Percentiles rank a stretch among this genome's conserved stretches.
Conservation (phyloP, 2,113 vertebrate species). For the Microtus oregoni region DNA sequence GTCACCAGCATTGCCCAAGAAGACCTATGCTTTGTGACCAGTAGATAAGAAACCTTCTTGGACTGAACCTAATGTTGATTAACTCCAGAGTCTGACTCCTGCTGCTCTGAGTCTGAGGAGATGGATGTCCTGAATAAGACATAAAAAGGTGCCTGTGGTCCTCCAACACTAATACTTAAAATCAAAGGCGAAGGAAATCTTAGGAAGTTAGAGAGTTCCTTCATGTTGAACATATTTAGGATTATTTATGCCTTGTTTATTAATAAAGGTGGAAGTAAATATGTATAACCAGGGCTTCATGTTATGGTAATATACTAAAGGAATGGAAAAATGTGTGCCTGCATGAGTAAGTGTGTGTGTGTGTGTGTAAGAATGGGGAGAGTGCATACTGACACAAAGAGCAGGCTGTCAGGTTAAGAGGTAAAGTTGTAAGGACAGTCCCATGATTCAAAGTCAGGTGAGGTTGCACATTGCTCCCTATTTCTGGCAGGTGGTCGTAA, state of each 20-base stretch:
- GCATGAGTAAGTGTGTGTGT: background rate
- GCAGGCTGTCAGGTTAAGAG: background rate
- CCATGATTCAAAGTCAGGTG: background rate
- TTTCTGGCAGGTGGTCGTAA: background rate
- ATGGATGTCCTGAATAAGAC: background rate
- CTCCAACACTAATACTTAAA: background rate
- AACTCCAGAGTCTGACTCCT: background rate
- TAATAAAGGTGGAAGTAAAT: conserved; percentile 73
- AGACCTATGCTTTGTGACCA: background rate
- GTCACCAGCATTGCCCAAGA: background rate
- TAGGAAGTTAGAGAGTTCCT: background rate
- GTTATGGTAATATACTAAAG: conserved; percentile 52
- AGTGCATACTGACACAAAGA: background rate
- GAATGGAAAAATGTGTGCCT: conserved; percentile 42
- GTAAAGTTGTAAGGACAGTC: background rate
- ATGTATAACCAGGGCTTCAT: conserved; percentile 62
- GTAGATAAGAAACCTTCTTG: background rate
- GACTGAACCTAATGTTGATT: background rate
- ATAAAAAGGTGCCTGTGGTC: background rate
- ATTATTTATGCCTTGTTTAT: conserved; percentile 38
- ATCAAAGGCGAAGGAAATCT: background rate
- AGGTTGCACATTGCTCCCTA: background rate
- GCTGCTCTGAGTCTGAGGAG: background rate
- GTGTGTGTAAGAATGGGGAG: no score
- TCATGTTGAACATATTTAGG: background rate